A percentile compares a stretch with the other conserved stretches of the same genome.
Evolutionary conservation across 2,113 vertebrate genomes (phyloP).

Genomic region (Triplophysa dalaica): DNA sequence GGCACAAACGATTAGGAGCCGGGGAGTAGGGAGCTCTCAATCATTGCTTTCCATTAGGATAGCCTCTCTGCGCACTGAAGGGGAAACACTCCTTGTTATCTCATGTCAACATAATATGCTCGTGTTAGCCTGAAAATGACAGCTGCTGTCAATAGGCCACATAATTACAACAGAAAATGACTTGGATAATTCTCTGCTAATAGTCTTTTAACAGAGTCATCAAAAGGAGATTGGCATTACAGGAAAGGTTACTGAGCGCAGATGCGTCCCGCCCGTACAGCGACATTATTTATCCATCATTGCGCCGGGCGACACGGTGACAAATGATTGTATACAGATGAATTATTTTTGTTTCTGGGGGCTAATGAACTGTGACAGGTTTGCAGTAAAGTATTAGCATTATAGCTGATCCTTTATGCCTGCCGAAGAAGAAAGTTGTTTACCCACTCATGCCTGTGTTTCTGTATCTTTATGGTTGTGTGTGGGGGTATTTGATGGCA

Average conservation of each 20-base stretch:
- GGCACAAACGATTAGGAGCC: slow-evolving; percentile 45
- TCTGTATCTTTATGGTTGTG: not conserved
- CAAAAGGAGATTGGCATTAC: slow-evolving; percentile 38
- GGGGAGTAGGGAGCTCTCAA: slow-evolving; percentile 44
- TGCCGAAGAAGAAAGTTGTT: slow-evolving; percentile 56
- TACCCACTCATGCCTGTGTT: not conserved
- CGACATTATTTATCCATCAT: slow-evolving; percentile 25
- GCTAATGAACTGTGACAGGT: slow-evolving; percentile 60
- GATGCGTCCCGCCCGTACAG: slow-evolving; percentile 2
- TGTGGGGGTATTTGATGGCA: slow-evolving; percentile 6
- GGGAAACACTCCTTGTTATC: slow-evolving; percentile 52
- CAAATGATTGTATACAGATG: slow-evolving; percentile 31
- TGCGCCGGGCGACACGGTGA: not conserved
- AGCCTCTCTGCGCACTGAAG: slow-evolving; percentile 50
- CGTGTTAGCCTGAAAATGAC: slow-evolving; percentile 58
- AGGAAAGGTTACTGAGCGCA: slow-evolving; percentile 27
- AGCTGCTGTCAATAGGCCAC: slow-evolving; percentile 54
- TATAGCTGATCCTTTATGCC: slow-evolving; percentile 47
- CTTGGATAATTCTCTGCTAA: slow-evolving; percentile 52
- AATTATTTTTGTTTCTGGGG: slow-evolving; percentile 55
- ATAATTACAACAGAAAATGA: slow-evolving; percentile 54
- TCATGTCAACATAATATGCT: slow-evolving; percentile 58
- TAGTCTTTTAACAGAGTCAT: slow-evolving; percentile 52
- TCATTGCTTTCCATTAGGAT: slow-evolving; percentile 50
- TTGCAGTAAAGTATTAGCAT: slow-evolving; percentile 49